phyloP scores from a whole-genome alignment of 2,113 vertebrate genomes.

The Neomonachus schauinslandi region DNA sequence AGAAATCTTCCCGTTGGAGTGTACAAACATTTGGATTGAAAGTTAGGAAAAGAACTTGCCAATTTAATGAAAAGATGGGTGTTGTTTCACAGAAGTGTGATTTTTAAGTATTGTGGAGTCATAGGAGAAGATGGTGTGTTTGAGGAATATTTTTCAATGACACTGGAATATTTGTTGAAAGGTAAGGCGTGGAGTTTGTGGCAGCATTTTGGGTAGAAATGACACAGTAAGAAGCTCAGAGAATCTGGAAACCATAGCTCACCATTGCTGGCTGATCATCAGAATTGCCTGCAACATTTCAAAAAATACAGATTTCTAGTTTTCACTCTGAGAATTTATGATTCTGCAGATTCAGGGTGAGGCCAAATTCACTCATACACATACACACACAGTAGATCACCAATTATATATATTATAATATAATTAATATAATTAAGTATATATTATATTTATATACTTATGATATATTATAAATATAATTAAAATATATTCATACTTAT shows the following conservation, averaged over 20 bases:
- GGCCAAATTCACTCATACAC: not conserved
- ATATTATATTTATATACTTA: not conserved
- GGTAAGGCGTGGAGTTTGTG: not conserved
- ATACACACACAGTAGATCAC: not conserved
- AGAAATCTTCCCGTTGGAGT: not conserved
- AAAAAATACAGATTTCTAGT: not conserved
- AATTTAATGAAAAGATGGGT: not conserved
- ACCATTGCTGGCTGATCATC: not conserved
- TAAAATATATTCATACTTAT: not conserved
- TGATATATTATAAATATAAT: not conserved
- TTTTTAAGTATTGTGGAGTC: not conserved
- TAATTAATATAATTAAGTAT: too few relatives aligned
- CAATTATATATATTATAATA: not conserved
- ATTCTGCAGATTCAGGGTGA: not conserved
- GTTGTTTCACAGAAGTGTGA: not conserved
- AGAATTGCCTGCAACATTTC: not conserved
- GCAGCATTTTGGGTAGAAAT: not conserved
- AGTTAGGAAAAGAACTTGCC: not conserved
- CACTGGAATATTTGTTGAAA: not conserved
- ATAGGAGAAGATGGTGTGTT: not conserved
- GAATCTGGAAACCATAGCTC: not conserved
- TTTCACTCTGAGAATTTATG: not conserved
- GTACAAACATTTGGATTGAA: not conserved
- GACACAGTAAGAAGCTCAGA: not conserved
- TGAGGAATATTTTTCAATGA: not conserved